Percentiles rank a stretch among this genome's conserved stretches.
phyloP scores from a whole-genome alignment of 2,888 invertebrate genomes.

The Cephonodes hylas region DNA sequence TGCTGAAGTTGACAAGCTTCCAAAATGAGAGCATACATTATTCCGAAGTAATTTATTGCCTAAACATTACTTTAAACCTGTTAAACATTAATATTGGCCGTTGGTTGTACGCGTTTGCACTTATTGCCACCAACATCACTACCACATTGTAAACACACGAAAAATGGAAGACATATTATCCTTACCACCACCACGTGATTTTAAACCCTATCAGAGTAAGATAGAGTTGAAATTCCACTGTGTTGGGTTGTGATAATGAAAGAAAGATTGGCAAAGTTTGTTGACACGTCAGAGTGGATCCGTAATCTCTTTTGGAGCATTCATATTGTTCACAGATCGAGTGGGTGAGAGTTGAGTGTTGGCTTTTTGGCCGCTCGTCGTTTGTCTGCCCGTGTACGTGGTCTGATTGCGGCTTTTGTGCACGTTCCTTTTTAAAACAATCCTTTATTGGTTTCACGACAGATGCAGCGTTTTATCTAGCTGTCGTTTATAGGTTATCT shows the following conservation, averaged over 20 bases:
- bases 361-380: conserved; percentile 14
- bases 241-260: conserved; percentile 42
- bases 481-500: no score
- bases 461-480: not conserved
- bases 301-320: conserved; percentile 55
- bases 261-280: conserved; percentile 56
- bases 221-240: conserved; percentile 20
- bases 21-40: conserved; percentile 4
- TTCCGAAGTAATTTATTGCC: not conserved
- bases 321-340: conserved; percentile 36
- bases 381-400: conserved; percentile 16
- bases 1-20: not conserved
- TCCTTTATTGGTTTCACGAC: not conserved
- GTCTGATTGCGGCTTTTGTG: conserved; percentile 21
- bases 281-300: conserved; percentile 45
- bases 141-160: conserved; percentile 39
- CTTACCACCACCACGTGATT: conserved; percentile 17
- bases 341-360: no score
- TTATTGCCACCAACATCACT: conserved; percentile 43
- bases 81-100: conserved; percentile 11
- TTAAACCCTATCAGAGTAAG: conserved; percentile 16
- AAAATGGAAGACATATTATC: conserved; percentile 45
- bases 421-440: conserved; percentile 2
- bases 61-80: not conserved
- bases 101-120: conserved; percentile 17